phyloP scores from a whole-genome alignment of 2,113 vertebrate species.

The Arvicanthis niloticus region DNA sequence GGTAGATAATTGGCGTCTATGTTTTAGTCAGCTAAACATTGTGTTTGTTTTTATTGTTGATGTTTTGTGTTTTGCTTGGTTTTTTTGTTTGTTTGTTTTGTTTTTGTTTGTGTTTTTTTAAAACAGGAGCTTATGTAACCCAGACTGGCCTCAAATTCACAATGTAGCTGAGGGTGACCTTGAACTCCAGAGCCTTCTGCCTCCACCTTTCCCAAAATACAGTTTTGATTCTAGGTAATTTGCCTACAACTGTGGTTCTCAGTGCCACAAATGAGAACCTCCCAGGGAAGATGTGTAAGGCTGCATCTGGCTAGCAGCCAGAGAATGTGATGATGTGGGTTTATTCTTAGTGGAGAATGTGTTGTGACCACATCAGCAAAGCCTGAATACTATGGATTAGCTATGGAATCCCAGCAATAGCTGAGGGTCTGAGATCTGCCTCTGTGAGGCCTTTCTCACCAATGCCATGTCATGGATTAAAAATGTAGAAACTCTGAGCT shows the following conservation, averaged over 20 bases:
- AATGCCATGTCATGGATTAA: constrained; percentile 6
- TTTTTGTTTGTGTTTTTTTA: not conserved
- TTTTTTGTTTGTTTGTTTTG: not conserved
- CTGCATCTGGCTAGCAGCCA: not conserved
- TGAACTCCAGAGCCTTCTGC: not conserved
- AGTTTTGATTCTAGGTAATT: not conserved
- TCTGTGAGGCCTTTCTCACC: not conserved
- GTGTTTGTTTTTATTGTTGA: not conserved
- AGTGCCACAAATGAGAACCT: not conserved
- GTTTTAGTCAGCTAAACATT: not conserved
- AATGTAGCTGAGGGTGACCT: not conserved
- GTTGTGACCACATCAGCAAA: constrained; percentile 9
- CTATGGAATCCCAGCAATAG: not conserved
- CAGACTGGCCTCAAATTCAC: not conserved
- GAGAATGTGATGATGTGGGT: not conserved
- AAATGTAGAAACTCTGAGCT: not conserved
- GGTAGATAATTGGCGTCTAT: not conserved
- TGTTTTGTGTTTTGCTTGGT: not conserved
- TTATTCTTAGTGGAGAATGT: constrained; percentile 54
- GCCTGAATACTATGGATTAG: constrained; percentile 15
- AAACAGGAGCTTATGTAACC: not conserved
- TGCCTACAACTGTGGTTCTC: not conserved
- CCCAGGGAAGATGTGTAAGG: not conserved
- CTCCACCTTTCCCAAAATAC: not conserved
- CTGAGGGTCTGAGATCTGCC: constrained; percentile 6